Conservation (phyloP, 1,140 invertebrate species). For the Conus betulinus region DNA sequence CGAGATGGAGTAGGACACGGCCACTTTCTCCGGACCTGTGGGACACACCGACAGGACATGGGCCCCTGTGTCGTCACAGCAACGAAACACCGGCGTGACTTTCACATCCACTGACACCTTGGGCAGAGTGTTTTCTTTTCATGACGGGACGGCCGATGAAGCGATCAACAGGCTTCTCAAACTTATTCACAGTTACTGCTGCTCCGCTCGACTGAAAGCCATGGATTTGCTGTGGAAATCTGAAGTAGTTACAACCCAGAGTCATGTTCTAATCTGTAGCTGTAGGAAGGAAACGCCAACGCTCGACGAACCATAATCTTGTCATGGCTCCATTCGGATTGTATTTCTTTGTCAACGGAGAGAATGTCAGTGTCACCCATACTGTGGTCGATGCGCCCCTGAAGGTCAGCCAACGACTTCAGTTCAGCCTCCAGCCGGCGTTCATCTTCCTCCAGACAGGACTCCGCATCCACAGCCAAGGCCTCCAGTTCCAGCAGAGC, state of each 20-base stretch:
- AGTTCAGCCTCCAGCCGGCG: background rate
- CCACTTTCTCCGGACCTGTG: background rate
- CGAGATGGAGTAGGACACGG: conserved; percentile 1
- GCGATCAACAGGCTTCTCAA: background rate
- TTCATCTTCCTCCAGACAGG: background rate
- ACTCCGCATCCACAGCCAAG: background rate
- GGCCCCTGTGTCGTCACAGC: conserved; percentile 5
- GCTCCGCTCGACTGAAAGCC: too few relatives aligned
- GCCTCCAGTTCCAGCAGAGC: conserved; percentile 27
- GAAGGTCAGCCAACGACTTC: background rate
- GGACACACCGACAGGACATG: conserved; percentile 16
- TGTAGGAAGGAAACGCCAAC: background rate
- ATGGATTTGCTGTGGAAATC: too few relatives aligned
- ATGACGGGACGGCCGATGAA: background rate
- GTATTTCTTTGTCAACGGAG: background rate
- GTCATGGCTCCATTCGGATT: background rate
- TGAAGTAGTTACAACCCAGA: too few relatives aligned
- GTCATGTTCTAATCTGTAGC: background rate
- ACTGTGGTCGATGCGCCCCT: background rate
- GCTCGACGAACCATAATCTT: background rate
- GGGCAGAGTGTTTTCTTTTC: background rate
- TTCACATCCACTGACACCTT: background rate
- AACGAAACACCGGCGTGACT: background rate
- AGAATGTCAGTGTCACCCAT: background rate
- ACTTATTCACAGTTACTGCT: too few relatives aligned